Base-by-base conservation (phyloP, 2,113 vertebrate genomes). In the Rhabdornis inornatus region DNA sequence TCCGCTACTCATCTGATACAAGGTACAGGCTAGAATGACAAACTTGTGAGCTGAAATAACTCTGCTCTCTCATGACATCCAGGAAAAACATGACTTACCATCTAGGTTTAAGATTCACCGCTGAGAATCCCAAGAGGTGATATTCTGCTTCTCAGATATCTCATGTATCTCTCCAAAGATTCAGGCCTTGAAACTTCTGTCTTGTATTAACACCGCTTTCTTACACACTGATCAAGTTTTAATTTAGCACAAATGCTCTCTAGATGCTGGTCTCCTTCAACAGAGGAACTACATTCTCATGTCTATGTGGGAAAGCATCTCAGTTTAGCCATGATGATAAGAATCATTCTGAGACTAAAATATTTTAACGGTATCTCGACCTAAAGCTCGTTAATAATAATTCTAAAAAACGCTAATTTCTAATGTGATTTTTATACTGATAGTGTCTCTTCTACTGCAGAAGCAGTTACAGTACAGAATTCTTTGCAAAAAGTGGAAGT, bases 11-110 rank as follows among this genome's bases (percentile, higher is more conserved):
- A 10, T 66, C 24, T 83, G 81, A 15, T 61, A 27, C 44, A 47
- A 79, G 6, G 6, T 39, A 45, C 10, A 39, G 8, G 3, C 60
- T 56, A 85, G 66, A 94, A 79, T 47, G 11, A 9, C 23, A 42
- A 8, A 85, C 7, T 10, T 72, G 6, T 15, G 39, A 90, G 23
- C 15, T 7, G 4, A 74, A 56, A 66, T 79, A 75, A 12, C 7
- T 44, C 45, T 68, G 6, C 11, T 59, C 8, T 82, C 17, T 50
- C 33, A 42, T 25, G 11, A 47, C 7, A 13, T 75, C 19, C 25
- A 84, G 30, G 31, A 61, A 78, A 33, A 65, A 39, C 3, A 40
- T 33, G 1, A 49, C 4, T 84, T 74, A 39, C 0, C 0, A 2
- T 33, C 65, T 30, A 70, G n/a, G 6, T 3, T 65, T 75, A 50